phyloP scores from a whole-genome alignment of 2,888 invertebrate species.

The Anagyrus pseudococci region DNA sequence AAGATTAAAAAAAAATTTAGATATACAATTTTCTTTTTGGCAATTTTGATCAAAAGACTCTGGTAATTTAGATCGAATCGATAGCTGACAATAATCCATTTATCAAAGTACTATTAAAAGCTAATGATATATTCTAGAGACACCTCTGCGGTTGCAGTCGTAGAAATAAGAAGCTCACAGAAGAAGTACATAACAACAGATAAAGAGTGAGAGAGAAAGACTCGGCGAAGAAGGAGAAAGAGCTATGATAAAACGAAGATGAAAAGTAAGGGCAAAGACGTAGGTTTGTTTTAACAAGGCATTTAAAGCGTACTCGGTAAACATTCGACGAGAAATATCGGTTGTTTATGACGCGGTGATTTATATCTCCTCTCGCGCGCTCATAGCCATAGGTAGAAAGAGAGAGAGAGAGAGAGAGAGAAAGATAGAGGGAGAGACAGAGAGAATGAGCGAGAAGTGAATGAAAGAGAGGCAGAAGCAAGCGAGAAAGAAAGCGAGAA shows the following conservation, averaged over 20 bases:
- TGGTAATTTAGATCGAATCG: too few species aligned
- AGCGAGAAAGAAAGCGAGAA: constrained; percentile 42
- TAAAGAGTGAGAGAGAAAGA: constrained; percentile 1
- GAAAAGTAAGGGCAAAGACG: constrained; percentile 44
- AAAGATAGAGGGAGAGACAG: too few species aligned
- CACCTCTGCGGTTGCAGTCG: too few species aligned
- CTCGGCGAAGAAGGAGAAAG: background rate
- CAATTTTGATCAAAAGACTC: too few species aligned
- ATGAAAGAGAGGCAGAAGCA: constrained; percentile 33
- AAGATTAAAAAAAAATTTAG: too few species aligned
- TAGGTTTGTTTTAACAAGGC: constrained; percentile 63
- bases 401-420: too few species aligned
- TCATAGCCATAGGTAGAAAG: background rate
- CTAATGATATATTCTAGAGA: too few species aligned
- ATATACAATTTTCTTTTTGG: too few species aligned
- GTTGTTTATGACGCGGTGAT: constrained; percentile 61
- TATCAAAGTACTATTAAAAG: too few species aligned
- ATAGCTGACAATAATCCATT: too few species aligned
- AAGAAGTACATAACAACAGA: too few species aligned
- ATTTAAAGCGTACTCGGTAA: constrained; percentile 62
- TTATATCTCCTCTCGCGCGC: constrained; percentile 56
- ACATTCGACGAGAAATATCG: constrained; percentile 62
- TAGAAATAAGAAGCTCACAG: too few species aligned
- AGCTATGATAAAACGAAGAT: background rate
- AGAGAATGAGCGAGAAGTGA: background rate